Evolutionary conservation across 2,113 vertebrate genomes (phyloP).

Genomic region (Symphodus melops): DNA sequence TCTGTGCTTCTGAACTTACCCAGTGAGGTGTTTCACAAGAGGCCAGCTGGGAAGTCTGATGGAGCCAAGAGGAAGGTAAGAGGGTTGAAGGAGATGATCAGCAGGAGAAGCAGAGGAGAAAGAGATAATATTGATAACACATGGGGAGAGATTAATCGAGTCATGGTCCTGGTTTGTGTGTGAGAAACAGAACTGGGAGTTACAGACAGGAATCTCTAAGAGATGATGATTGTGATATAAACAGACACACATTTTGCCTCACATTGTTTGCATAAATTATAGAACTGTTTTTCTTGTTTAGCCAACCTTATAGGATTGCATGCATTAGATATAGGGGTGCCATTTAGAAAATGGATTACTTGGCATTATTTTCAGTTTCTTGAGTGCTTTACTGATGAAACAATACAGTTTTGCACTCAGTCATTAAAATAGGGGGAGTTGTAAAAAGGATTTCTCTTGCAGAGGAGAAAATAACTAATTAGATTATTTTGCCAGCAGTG

Average conservation of each 20-base stretch:
- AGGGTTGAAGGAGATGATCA: slow-evolving; percentile 47
- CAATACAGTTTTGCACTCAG: not conserved
- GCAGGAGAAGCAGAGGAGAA: slow-evolving; percentile 30
- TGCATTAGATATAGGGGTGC: not conserved
- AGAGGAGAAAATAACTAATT: not conserved
- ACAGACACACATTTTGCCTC: not conserved
- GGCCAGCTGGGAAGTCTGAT: slow-evolving; percentile 58
- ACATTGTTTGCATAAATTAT: not conserved
- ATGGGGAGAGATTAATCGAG: slow-evolving; percentile 46
- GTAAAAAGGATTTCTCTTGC: not conserved
- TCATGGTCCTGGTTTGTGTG: slow-evolving; percentile 26
- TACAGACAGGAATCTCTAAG: not conserved
- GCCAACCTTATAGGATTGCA: too few relatives aligned
- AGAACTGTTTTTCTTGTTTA: not conserved
- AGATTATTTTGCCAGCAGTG: not conserved
- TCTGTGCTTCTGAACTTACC: slow-evolving; percentile 61
- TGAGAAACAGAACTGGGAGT: slow-evolving; percentile 12
- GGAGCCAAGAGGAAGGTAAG: slow-evolving; percentile 61
- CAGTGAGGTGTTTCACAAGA: slow-evolving; percentile 70
- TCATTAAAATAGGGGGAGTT: not conserved
- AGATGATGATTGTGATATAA: not conserved
- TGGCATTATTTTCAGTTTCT: too few relatives aligned
- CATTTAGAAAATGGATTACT: not conserved
- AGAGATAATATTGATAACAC: slow-evolving; percentile 41
- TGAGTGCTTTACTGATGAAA: too few relatives aligned